phyloP scores from a whole-genome alignment of 2,797 vertebrate genomes.

The Xiphophorus birchmanni region DNA sequence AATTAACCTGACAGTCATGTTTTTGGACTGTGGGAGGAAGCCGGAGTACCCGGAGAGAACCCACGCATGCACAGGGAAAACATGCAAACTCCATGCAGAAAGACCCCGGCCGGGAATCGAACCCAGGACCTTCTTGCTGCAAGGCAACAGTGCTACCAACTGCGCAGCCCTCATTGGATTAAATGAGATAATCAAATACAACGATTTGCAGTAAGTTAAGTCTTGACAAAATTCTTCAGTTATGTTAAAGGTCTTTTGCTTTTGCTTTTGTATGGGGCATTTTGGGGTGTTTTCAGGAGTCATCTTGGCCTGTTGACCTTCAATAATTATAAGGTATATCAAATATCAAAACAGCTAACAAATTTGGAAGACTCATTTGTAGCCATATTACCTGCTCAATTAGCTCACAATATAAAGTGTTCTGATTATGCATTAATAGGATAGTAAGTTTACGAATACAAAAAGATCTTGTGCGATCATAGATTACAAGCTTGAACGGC shows the following conservation, averaged over 20 bases:
- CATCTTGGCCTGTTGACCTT: not conserved
- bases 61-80: too few relatives aligned
- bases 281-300: not conserved
- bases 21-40: too few relatives aligned
- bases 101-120: too few relatives aligned
- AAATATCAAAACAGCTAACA: not conserved
- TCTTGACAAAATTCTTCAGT: not conserved
- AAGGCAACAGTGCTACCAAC: too few relatives aligned
- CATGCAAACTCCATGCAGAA: too few relatives aligned
- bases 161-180: too few relatives aligned
- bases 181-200: not conserved
- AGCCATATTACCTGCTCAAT: not conserved
- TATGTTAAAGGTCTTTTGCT: not conserved
- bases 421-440: not conserved
- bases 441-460: not conserved
- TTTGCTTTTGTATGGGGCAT: not conserved
- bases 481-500: conserved; percentile 22
- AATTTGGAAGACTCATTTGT: not conserved
- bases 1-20: too few relatives aligned
- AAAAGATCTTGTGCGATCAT: not conserved
- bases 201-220: not conserved
- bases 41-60: too few relatives aligned
- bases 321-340: not conserved
- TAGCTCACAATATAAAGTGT: not conserved
- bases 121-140: too few relatives aligned